phyloP scores from a whole-genome alignment of 2,113 vertebrate genomes.

The Irena cyanogastra region DNA sequence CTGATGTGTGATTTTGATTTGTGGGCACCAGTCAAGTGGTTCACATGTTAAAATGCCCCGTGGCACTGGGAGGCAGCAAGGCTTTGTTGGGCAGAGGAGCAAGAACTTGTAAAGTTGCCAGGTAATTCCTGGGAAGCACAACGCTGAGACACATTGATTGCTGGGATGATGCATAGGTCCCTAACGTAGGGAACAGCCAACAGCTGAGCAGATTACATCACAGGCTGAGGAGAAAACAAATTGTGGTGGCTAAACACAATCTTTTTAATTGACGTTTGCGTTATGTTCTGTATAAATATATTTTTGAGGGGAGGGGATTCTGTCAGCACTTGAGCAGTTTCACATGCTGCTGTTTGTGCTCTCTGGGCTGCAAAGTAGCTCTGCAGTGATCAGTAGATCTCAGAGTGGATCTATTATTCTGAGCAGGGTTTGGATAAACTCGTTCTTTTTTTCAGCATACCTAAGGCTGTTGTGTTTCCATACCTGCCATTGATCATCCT shows the following conservation, averaged over 20 bases:
- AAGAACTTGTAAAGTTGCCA: neutral
- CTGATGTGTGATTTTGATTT: neutral
- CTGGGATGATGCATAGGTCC: neutral
- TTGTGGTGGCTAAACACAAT: slow-evolving; percentile 16
- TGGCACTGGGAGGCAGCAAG: neutral
- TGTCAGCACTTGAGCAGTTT: slow-evolving; percentile 58
- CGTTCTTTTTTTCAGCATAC: neutral
- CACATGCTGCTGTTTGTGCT: slow-evolving; percentile 19
- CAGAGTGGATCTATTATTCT: slow-evolving; percentile 22
- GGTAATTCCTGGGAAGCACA: neutral
- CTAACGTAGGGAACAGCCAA: neutral
- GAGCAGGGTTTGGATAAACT: neutral
- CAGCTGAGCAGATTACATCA: slow-evolving; percentile 23
- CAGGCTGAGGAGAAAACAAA: slow-evolving; percentile 6
- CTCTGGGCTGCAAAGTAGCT: neutral
- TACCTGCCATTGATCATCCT: slow-evolving; percentile 60
- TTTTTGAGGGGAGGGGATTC: slow-evolving; percentile 36
- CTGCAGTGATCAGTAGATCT: slow-evolving; percentile 13
- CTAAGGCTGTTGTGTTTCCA: slow-evolving; percentile 47
- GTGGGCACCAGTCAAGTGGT: neutral
- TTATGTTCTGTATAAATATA: slow-evolving; percentile 44
- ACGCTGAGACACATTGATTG: neutral
- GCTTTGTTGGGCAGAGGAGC: neutral
- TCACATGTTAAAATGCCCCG: neutral
- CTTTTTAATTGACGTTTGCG: neutral